Base-by-base conservation (phyloP, 2,113 vertebrate genomes). In the Ceyx cyanopectus region DNA sequence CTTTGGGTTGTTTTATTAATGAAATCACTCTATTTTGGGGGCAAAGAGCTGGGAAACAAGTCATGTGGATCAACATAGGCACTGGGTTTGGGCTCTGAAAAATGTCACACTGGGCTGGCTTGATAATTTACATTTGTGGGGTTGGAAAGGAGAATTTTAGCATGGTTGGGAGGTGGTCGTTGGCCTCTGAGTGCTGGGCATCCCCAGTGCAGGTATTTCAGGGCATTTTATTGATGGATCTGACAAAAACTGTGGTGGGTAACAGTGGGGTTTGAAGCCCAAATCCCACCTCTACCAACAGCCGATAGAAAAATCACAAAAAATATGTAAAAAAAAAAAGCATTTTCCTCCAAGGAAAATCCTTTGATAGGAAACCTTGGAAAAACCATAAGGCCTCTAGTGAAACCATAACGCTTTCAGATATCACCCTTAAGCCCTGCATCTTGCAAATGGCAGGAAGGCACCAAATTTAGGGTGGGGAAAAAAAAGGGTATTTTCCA, bases 401-500 rank as follows among this genome's bases (percentile, higher is more conserved):
- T 30, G 46, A 66, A 77, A 40, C 27, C 5, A 1, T 3, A 20
- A 53, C 7, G 26, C 10, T 43, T 14, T 74, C 5, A 2, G 37
- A 30, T 32, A 62, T 48, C 61, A 27, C 66, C 12, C 12, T 68
- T n/a, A 27, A 40, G 51, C 34, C 46, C 45, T 51, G 7, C 7
- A 5, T 9, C 34, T 70, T 62, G 32, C 18, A 65, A 65, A 40
- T 41, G 18, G 18, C 82, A 63, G 50, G 32, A 68, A 65, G 20
- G 23, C 15, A 45, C 48, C 30, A 60, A 46, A 63, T 72, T 45
- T 17, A 34, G 79, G 15, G 20, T 24, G 50, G 60, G 60, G 56
- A 18, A 18, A 1, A 5, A 29, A 62, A 40, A 9, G 6, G 11
- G 23, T 3, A 6, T 16, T 2, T 4, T 14, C 8, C 9, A 2